phyloP scores from a whole-genome alignment of 2,113 vertebrate species.

The Leucoraja erinaceus region DNA sequence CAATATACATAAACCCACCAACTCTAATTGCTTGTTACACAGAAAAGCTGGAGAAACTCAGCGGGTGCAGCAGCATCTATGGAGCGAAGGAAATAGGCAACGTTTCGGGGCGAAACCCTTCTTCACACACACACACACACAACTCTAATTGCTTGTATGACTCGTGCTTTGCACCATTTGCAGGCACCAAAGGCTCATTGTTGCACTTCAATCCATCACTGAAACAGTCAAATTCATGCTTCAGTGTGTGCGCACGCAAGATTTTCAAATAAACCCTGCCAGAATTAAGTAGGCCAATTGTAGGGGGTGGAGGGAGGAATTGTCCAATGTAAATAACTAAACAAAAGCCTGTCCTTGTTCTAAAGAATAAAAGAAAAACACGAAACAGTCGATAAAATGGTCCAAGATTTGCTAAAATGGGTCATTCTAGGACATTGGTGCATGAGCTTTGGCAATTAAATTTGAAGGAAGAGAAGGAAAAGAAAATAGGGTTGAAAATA shows the following conservation, averaged over 20 bases:
- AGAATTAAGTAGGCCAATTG: background rate
- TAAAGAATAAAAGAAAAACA: background rate
- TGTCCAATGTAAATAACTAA: background rate
- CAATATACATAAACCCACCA: slow-evolving; percentile 9
- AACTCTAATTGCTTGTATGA: background rate
- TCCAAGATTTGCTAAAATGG: background rate
- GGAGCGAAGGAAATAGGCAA: too few relatives aligned
- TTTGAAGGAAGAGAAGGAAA: background rate
- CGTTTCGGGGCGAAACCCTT: too few relatives aligned
- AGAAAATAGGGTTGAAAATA: too few relatives aligned
- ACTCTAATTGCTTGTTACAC: background rate
- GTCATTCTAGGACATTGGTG: background rate
- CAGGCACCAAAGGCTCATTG: slow-evolving; percentile 45
- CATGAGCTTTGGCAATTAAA: background rate
- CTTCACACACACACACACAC: too few relatives aligned
- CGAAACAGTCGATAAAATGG: background rate
- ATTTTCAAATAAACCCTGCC: background rate
- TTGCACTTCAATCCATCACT: slow-evolving; percentile 41
- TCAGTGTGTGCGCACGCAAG: background rate
- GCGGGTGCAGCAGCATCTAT: too few relatives aligned
- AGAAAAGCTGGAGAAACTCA: too few relatives aligned
- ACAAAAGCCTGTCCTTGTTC: background rate
- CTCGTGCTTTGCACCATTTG: background rate
- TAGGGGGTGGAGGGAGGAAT: too few relatives aligned
- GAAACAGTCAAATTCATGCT: slow-evolving; percentile 39